phyloP scores from a whole-genome alignment of 64 coral and sea anemone species.

The Dendrophyllia cribrosa region DNA sequence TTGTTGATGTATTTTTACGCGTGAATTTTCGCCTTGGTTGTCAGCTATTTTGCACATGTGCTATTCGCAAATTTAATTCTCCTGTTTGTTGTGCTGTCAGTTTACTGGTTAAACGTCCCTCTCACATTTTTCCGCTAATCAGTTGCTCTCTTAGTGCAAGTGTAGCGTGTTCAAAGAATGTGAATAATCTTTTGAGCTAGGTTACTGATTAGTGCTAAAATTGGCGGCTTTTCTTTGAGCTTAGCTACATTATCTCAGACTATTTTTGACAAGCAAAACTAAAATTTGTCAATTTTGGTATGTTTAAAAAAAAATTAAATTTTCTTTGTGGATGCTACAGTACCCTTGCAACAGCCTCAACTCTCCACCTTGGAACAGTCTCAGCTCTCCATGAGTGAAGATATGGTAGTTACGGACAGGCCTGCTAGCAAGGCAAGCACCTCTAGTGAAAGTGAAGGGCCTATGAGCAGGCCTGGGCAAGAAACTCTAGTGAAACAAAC shows the following conservation, averaged over 20 bases:
- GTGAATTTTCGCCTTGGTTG: too few relatives aligned
- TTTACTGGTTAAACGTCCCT: too few relatives aligned
- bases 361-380: background rate
- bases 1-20: too few relatives aligned
- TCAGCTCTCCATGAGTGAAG: background rate
- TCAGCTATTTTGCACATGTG: too few relatives aligned
- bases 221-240: background rate
- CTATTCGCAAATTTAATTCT: too few relatives aligned
- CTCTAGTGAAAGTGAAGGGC: background rate
- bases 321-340: background rate
- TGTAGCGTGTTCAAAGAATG: background rate
- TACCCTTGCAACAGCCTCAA: background rate
- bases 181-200: background rate
- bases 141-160: too few relatives aligned
- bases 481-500: background rate
- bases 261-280: background rate
- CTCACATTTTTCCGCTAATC: too few relatives aligned
- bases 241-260: background rate
- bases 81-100: too few relatives aligned
- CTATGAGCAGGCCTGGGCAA: too few relatives aligned
- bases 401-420: background rate
- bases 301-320: background rate
- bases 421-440: constrained; percentile 1
- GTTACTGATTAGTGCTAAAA: background rate
- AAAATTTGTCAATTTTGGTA: background rate